Base-by-base conservation (phyloP, 1,140 invertebrate genomes). In the Neotoxoptera formosana region DNA sequence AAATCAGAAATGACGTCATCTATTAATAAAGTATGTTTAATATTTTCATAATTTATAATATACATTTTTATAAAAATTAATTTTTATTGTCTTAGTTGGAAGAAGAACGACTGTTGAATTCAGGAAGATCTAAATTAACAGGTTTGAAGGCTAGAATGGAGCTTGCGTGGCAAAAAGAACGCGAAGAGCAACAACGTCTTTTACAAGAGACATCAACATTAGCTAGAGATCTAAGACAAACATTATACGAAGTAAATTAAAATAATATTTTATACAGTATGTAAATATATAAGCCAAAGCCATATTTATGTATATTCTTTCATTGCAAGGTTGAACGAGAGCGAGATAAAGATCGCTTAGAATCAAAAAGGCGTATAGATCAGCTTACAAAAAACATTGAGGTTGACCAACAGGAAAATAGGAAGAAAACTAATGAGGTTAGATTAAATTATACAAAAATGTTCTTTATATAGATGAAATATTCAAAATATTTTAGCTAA, bases 141-240 rank as follows among this genome's bases (percentile, higher is more conserved):
- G 98, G 98, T 45, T 95, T 98, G 88, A 97, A 98, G 95, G 98
- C 98, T 2, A 96, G 98, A 76, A 97, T 99, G 96, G 98, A 99
- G 95, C 95, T 99, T 25, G 98, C 98, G 1, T 99, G 98, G 98
- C 98, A 99, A 94, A 99, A 99, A 95, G 99, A 99, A 95, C 96
- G 98, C 92, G 97, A 98, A 94, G 98, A 99, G 94, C 98, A 99
- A 94, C 98, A 98, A 94, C 96, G 98, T 20, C 95, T 99, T 41
- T 95, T 99, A 9, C 97, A 98, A 94, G 98, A 99, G 95, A 98
- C 98, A 0, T 98, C 98, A 91, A 98, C 97, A 0, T 96, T 99
- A 86, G 98, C 98, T 1, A 96, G 98, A 94, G 98, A 99, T 95
- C 95, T 99, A 41, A 95, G 98, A 25, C 98, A 98, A 95, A 98